Percentiles rank a stretch among this genome's conserved stretches.
These are phyloP conservation scores for Pleuronectes platessa DNA, from an alignment of 2,113 vertebrate genomes.

Conservation along the genomic window DNA sequence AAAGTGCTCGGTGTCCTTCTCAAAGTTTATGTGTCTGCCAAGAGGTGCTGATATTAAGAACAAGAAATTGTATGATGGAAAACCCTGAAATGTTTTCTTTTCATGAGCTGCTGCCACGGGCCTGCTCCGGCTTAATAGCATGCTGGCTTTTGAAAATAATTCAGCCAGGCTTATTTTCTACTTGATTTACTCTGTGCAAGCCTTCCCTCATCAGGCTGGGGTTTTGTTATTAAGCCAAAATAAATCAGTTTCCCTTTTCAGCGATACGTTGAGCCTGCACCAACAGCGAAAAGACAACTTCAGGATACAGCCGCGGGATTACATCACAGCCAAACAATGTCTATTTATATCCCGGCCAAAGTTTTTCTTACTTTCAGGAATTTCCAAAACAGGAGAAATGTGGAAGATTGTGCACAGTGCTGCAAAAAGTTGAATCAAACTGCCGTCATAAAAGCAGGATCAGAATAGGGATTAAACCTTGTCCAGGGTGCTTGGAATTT, in stretches of 20 bases:
- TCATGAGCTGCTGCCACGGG: conserved; percentile 61
- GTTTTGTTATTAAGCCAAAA: conserved; percentile 76
- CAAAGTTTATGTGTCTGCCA: conserved; percentile 58
- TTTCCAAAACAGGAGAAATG: conserved; percentile 76
- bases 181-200: conserved; percentile 73
- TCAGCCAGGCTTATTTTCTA: conserved; percentile 78
- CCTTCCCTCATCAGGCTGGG: conserved; percentile 70
- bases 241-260: conserved; percentile 72
- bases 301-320: conserved; percentile 67
- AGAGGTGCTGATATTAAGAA: conserved; percentile 70
- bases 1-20: conserved; percentile 43
- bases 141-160: conserved; percentile 76
- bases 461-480: conserved; percentile 48
- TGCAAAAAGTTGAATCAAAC: conserved; percentile 50
- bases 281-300: conserved; percentile 63
- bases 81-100: conserved; percentile 76
- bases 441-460: conserved; percentile 36
- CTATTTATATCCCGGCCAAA: conserved; percentile 77
- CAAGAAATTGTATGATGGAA: conserved; percentile 65
- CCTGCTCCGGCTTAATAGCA: conserved; percentile 64
- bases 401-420: conserved; percentile 47
- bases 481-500: conserved; percentile 22
- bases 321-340: conserved; percentile 80
- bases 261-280: conserved; percentile 60
- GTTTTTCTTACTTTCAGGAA: conserved; percentile 76